These are phyloP conservation scores for Jordanella pulchra DNA, from an alignment of 2,797 vertebrate genomes.

Conservation along the genomic window DNA sequence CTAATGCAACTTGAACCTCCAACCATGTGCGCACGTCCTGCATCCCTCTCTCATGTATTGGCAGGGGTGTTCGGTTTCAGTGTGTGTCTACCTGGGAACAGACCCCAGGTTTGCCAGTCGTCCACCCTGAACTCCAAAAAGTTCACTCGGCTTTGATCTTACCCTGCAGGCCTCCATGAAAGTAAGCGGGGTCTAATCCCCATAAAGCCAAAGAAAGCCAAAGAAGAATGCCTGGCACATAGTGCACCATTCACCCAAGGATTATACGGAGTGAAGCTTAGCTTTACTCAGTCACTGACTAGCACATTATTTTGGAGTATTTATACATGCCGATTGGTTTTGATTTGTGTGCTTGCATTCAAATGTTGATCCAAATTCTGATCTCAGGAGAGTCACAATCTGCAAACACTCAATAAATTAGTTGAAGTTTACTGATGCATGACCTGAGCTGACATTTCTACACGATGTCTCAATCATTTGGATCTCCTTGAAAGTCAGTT, in stretches of 20 bases:
- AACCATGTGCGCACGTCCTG: conserved; percentile 60
- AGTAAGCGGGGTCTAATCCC: conserved; percentile 75
- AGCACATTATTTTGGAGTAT: conserved; percentile 35
- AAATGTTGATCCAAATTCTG: conserved; percentile 27
- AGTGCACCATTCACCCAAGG: conserved; percentile 73
- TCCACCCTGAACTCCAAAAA: conserved; percentile 53
- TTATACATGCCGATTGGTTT: conserved; percentile 28
- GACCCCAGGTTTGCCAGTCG: conserved; percentile 47
- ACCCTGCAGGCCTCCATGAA: conserved; percentile 69
- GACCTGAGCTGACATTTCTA: not conserved
- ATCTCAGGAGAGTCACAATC: conserved; percentile 6
- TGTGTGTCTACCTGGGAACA: conserved; percentile 49
- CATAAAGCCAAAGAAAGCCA: conserved; percentile 73
- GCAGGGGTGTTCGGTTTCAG: conserved; percentile 51
- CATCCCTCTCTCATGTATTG: conserved; percentile 49
- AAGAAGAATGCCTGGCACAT: conserved; percentile 79
- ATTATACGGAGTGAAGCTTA: conserved; percentile 70
- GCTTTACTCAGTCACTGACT: conserved; percentile 67
- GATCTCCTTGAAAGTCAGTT: not conserved
- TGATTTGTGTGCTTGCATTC: conserved; percentile 22
- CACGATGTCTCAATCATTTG: not conserved
- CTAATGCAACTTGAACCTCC: conserved; percentile 56
- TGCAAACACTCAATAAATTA: conserved; percentile 18
- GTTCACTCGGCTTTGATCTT: conserved; percentile 74
- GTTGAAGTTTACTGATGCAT: conserved; percentile 20